These are phyloP conservation scores for Urocynchramus pylzowi DNA, from an alignment of 2,113 vertebrate species.

Conservation along the genomic window DNA sequence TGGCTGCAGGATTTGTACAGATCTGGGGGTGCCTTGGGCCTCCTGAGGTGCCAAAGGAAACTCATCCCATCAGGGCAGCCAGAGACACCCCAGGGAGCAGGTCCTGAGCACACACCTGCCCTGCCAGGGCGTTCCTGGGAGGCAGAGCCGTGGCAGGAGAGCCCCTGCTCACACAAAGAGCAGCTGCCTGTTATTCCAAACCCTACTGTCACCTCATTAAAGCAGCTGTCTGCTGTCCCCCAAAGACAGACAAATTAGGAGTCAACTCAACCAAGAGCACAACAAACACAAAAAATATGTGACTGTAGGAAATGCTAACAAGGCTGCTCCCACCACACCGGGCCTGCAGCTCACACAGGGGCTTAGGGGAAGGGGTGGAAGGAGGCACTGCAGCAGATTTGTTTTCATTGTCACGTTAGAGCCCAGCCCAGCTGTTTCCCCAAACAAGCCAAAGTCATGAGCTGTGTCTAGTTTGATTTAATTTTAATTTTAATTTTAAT, in stretches of 20 bases:
- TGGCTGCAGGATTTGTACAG: neutral
- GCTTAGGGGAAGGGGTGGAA: neutral
- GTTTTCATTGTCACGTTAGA: neutral
- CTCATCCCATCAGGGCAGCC: neutral
- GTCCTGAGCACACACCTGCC: accelerated
- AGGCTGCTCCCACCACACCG: neutral
- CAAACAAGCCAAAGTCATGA: neutral
- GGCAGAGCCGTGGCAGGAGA: neutral
- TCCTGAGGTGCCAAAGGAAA: neutral
- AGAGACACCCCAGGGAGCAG: accelerated
- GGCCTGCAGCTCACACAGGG: neutral
- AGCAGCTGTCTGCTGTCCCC: constrained; percentile 70
- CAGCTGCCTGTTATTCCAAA: constrained; percentile 68
- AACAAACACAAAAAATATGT: neutral
- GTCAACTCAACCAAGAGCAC: constrained; percentile 59
- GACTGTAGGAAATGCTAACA: neutral
- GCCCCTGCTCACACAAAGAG: constrained; percentile 15
- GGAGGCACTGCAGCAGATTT: neutral
- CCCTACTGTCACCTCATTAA: constrained; percentile 62
- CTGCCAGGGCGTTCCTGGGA: neutral
- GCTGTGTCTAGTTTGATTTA: accelerated
- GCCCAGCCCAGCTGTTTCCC: neutral
- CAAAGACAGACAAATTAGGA: constrained; percentile 69
- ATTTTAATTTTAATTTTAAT: too few relatives aligned
- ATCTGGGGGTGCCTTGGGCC: neutral